A percentile compares a stretch with the other conserved stretches of the same genome.
These are phyloP conservation scores for Halocynthia roretzi DNA, from an alignment of 23 tunicate species.

Conservation along the genomic window DNA sequence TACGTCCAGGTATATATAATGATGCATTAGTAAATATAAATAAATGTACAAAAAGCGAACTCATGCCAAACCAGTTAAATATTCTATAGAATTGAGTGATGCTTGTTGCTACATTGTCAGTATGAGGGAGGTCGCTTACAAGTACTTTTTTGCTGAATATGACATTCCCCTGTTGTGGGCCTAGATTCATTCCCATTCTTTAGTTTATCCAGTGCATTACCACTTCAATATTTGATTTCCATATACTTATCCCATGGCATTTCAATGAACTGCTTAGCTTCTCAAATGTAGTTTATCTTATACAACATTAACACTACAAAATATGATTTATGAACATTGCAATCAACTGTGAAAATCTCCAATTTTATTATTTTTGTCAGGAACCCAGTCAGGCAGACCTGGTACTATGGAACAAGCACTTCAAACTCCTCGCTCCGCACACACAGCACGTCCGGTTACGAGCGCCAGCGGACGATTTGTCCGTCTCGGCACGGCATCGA, in stretches of 20 bases:
- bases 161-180: neutral
- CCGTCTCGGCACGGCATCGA: slow-evolving; percentile 92
- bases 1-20: slow-evolving; percentile 56
- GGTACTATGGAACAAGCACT: slow-evolving; percentile 79
- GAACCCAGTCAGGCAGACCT: slow-evolving; percentile 75
- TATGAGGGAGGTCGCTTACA: neutral
- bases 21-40: neutral
- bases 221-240: neutral
- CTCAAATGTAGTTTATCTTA: neutral
- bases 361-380: slow-evolving; percentile 12
- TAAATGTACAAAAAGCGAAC: neutral
- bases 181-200: neutral
- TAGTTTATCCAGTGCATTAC: neutral
- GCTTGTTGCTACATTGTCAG: neutral
- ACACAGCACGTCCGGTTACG: slow-evolving; percentile 86
- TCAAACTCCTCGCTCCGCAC: slow-evolving; percentile 60
- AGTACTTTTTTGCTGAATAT: neutral
- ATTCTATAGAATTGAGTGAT: neutral
- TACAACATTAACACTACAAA: neutral
- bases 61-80: neutral
- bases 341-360: neutral
- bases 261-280: neutral
- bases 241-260: neutral
- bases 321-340: neutral
- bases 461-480: slow-evolving; percentile 92